These are phyloP conservation scores for Hyposoter didymator DNA, from an alignment of 2,888 invertebrate species.

Conservation along the genomic window DNA sequence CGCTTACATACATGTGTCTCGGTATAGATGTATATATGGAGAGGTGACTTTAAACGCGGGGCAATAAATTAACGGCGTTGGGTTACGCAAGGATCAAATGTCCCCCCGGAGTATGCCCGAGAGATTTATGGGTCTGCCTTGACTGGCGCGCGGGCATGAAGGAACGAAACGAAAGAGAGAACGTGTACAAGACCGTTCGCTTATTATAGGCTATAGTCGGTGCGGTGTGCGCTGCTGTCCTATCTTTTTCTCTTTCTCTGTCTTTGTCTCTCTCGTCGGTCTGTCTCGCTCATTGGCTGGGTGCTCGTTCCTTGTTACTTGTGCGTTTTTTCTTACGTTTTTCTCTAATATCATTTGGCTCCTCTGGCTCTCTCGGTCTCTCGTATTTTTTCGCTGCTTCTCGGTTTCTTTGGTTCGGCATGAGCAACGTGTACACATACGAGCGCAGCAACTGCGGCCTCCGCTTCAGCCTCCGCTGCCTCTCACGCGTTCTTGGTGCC, in stretches of 20 bases:
- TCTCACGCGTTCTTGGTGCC: constrained; percentile 73
- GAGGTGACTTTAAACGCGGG: constrained; percentile 84
- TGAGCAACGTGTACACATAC: constrained; percentile 33
- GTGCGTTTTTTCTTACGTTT: constrained; percentile 27
- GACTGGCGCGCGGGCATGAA: constrained; percentile 81
- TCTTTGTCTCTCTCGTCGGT: constrained; percentile 21
- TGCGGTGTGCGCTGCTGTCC: constrained; percentile 74
- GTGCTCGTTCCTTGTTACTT: constrained; percentile 29
- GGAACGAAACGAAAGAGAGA: constrained; percentile 80
- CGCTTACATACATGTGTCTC: constrained; percentile 66
- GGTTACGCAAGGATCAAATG: constrained; percentile 85
- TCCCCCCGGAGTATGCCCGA: constrained; percentile 83
- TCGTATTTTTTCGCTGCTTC: constrained; percentile 39
- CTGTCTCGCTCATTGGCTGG: constrained; percentile 44
- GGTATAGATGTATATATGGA: constrained; percentile 52
- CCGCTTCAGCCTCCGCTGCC: constrained; percentile 64
- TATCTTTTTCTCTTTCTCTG: constrained; percentile 53
- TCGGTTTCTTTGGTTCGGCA: constrained; percentile 35
- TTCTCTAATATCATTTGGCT: constrained; percentile 47
- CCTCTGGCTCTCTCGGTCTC: constrained; percentile 37
- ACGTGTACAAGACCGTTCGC: constrained; percentile 79
- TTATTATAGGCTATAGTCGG: constrained; percentile 82
- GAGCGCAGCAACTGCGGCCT: constrained; percentile 60
- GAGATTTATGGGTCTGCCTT: constrained; percentile 84
- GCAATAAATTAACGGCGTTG: constrained; percentile 85